Base-by-base conservation (phyloP, 1,140 invertebrate species). In the Anadara kagoshimensis region DNA sequence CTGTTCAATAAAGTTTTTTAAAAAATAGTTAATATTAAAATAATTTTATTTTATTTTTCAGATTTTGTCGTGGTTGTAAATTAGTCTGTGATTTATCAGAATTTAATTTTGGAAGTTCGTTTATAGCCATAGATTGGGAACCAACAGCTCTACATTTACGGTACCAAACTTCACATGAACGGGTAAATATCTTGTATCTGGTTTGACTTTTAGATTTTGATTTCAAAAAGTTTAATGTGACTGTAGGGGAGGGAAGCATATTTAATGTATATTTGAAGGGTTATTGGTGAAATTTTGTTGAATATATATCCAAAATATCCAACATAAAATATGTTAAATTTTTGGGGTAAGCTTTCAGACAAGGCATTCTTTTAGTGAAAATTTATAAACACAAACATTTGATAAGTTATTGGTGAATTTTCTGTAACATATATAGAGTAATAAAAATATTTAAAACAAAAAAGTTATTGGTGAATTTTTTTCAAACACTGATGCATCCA, bases 81-180 rank as follows among this genome's bases (percentile, higher is more conserved):
- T 91, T 97, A 69, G 93, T 94, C 65, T 94, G 93, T 87, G 92
- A 91, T 78, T 91, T 91, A 86, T 87, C 90, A 24, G 61, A 71
- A 44, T 91, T 92, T 79, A 90, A 89, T 65, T 90, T 87, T 77
- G 82, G 78, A 18, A 80, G 83, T 43, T 88, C 88, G 63, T 90
- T 92, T 86, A 90, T 95, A 69, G 94, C 94, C 49, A 93, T 95
- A 43, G 95, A 96, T 88, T 97, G 96, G 96, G 95, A 97, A 86
- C 95, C 95, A 65, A 96, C 95, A 18, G 95, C 95, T 62, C 88
- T 96, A 76, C 95, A 97, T 91, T 91, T 97, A 66, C 91, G 95
- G 49, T 97, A 96, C 89, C 95, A 96, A 89, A 93, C 93, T 74
- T 93, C 93, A 51, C 90, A 94, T 80, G 95, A 96, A 89, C 93